Percentiles rank a stretch among this genome's conserved stretches.
phyloP scores from a whole-genome alignment of 2,888 invertebrate species.

The Onchidella celtica region DNA sequence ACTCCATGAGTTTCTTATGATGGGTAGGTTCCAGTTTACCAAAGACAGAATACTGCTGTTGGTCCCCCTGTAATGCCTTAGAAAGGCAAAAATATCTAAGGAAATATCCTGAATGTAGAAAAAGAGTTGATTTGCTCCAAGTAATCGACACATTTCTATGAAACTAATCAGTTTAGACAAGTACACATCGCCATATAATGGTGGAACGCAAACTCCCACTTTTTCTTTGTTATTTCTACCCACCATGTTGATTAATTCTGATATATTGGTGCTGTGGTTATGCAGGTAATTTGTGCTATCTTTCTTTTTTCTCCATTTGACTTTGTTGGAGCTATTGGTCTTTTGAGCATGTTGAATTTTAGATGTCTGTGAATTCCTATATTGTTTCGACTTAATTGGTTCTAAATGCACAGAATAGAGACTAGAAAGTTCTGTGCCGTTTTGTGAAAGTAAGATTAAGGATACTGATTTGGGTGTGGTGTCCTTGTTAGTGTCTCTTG shows the following conservation, averaged over 20 bases:
- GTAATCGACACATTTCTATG: conserved; percentile 73
- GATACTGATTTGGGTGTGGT: not conserved
- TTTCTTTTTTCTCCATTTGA: not conserved
- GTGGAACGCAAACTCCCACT: conserved; percentile 75
- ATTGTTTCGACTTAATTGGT: not conserved
- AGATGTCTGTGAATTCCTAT: not conserved
- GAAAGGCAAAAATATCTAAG: conserved; percentile 59
- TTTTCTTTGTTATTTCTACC: not conserved
- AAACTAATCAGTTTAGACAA: conserved; percentile 74
- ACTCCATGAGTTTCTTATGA: conserved; percentile 20
- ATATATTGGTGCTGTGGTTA: not conserved
- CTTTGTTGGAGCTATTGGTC: not conserved
- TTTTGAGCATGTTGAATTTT: not conserved
- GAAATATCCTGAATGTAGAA: conserved; percentile 70
- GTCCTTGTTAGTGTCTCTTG: conserved; percentile 61
- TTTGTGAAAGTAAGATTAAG: not conserved
- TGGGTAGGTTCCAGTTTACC: conserved; percentile 72
- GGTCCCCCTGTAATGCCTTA: conserved; percentile 64
- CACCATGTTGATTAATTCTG: no score
- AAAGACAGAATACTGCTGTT: conserved; percentile 61
- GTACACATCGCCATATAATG: conserved; percentile 74
- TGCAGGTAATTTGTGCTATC: no score
- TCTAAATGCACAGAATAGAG: not conserved
- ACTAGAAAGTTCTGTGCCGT: not conserved
- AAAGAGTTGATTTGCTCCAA: conserved; percentile 71